Evolutionary conservation across 1,140 invertebrate species (phyloP).

Genomic region (Yoshiicerus persimilis): DNA sequence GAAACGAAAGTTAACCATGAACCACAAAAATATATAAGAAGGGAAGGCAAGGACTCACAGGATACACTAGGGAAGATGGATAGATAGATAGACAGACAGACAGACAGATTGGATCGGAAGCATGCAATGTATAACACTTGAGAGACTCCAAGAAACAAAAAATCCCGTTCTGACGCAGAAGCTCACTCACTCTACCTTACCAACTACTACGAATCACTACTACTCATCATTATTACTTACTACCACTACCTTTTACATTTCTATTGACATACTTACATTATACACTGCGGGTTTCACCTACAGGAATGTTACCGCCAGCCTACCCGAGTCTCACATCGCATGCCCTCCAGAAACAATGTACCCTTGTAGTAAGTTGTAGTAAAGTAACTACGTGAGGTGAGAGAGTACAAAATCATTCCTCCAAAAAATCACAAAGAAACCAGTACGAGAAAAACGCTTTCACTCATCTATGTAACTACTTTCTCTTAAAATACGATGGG

Average conservation of each 20-base stretch:
- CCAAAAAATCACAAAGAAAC: not conserved
- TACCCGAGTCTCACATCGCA: no score
- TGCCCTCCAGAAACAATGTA: no score
- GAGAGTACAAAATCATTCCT: not conserved
- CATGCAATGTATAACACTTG: slow-evolving; percentile 22
- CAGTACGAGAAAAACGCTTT: no score
- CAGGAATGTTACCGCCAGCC: not conserved
- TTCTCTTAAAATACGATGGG: no score
- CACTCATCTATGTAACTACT: no score
- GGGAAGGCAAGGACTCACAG: not conserved
- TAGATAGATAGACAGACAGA: slow-evolving; percentile 17
- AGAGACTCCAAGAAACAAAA: slow-evolving; percentile 20
- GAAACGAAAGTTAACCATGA: slow-evolving; percentile 16
- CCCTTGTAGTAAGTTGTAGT: not conserved
- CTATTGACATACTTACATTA: not conserved
- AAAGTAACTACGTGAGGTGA: not conserved
- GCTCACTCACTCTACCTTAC: not conserved
- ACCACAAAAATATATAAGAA: slow-evolving; percentile 6
- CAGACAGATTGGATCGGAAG: slow-evolving; percentile 21
- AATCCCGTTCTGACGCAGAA: slow-evolving; percentile 10
- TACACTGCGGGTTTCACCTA: not conserved
- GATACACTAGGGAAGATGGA: slow-evolving; percentile 6
- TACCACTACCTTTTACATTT: not conserved
- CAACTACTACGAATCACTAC: no score
- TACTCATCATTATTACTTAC: not conserved